These are phyloP conservation scores for Sinotaia quadrata DNA, from an alignment of 2,888 invertebrate genomes.

Conservation along the genomic window DNA sequence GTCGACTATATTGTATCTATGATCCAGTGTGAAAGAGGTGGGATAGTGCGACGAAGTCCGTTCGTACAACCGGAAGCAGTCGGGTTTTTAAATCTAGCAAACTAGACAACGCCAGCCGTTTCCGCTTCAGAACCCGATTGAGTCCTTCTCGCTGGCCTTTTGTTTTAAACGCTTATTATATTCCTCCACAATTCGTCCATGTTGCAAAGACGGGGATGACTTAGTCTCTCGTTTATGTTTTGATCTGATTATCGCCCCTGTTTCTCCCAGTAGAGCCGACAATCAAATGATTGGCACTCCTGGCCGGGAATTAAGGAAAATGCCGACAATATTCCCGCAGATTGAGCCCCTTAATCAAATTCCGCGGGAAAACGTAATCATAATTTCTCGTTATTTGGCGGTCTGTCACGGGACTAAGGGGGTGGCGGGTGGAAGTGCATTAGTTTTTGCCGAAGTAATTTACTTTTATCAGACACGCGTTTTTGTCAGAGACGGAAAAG, in stretches of 20 bases:
- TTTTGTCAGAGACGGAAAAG: slow-evolving; percentile 17
- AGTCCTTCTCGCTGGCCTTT: no score
- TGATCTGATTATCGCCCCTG: slow-evolving; percentile 17
- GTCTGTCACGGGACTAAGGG: slow-evolving; percentile 17
- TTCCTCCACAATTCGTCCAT: no score
- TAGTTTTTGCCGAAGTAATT: slow-evolving; percentile 23
- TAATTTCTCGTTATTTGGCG: slow-evolving; percentile 35
- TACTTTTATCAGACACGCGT: slow-evolving; percentile 16
- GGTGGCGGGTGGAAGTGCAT: slow-evolving; percentile 13
- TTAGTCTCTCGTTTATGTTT: no score
- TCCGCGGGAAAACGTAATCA: slow-evolving; percentile 36
- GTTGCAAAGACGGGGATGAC: no score
- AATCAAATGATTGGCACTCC: slow-evolving; percentile 30
- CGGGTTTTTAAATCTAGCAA: no score
- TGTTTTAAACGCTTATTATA: no score
- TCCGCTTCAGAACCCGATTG: no score
- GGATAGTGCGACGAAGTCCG: no score
- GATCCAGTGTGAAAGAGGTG: no score
- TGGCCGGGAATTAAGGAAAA: slow-evolving; percentile 36
- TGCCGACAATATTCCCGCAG: slow-evolving; percentile 35
- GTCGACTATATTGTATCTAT: no score
- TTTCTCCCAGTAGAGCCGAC: slow-evolving; percentile 19
- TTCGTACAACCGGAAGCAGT: no score
- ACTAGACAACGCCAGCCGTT: no score
- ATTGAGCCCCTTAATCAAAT: slow-evolving; percentile 39